A percentile compares a stretch with the other conserved stretches of the same genome.
phyloP scores from a whole-genome alignment of 2,888 invertebrate genomes.

The Andricus quercusramuli region DNA sequence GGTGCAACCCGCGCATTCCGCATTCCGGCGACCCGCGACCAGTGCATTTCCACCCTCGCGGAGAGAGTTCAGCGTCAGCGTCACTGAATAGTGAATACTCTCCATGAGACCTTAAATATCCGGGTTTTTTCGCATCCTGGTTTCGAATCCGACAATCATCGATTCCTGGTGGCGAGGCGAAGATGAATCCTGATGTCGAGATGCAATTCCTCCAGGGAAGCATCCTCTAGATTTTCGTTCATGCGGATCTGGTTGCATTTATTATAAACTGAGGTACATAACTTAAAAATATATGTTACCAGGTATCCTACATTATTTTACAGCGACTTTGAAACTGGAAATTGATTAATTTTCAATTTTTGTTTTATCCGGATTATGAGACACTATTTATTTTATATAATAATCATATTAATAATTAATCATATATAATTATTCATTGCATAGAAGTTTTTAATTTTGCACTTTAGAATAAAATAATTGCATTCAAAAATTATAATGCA shows the following conservation, averaged over 20 bases:
- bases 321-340: neutral
- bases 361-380: neutral
- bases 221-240: neutral
- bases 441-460: no score
- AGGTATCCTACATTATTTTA: neutral
- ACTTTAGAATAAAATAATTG: no score
- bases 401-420: no score
- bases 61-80: conserved; percentile 20
- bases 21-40: conserved; percentile 57
- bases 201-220: neutral
- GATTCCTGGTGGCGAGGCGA: neutral
- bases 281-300: neutral
- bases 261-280: neutral
- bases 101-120: conserved; percentile 26
- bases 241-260: neutral
- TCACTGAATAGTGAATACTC: neutral
- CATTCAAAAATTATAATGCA: no score
- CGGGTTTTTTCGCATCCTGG: neutral
- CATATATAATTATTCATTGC: no score
- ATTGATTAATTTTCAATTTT: neutral
- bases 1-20: conserved; percentile 49
- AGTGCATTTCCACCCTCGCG: conserved; percentile 61
- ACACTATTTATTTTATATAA: no score
- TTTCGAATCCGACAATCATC: neutral
- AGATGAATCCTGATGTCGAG: neutral